Base-by-base conservation (phyloP, 2,113 vertebrate genomes). In the Chaetops frenatus region DNA sequence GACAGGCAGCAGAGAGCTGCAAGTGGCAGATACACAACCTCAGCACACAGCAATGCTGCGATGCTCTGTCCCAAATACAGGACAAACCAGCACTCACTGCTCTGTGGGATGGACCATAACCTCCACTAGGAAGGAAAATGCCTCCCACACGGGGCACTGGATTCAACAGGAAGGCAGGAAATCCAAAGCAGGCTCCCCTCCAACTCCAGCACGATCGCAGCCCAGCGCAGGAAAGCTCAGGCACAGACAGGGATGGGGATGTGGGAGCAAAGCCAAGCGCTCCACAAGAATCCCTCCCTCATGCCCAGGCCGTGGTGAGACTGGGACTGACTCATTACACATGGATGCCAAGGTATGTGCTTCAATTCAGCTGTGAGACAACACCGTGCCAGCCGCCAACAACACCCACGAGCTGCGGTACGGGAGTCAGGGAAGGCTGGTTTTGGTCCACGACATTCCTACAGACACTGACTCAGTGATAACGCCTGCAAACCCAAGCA, bases 161-260 rank as follows among this genome's bases (percentile, higher is more conserved):
- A 93, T 96, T 94, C 38, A 22, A 92, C 94, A 96, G 97, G 97
- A 97, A 81, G 51, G 87, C 91, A 96, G 94, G 97, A 97, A 97
- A 95, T 94, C 96, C 97, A 97, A 96, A 83, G 88, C 90, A 79
- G 91, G 76, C 94, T 94, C 92, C 83, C 42, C 89, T 96, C 96
- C 96, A 93, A 66, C 76, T 48, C 79, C 92, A 76, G 72, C 2
- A 0, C 4, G 15, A 95, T 85, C 7, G 1, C 72, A 90, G 95
- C 94, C 81, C 73, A 40, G 86, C 8, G 6, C 88, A 85, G 84
- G 45, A 81, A 19, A 67, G 95, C 95, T 96, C 96, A 90, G 47
- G 88, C 84, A 48, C 31, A 47, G 91, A 90, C 94, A 77, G 19
- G 92, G 97, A 95, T 35, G 48, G 62, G 91, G 95, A 62, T 35